Evolutionary conservation across 1,140 invertebrate species (phyloP), one percentile per base, ranked within the genome.

Genomic region (Trichonephila clavipes): DNA sequence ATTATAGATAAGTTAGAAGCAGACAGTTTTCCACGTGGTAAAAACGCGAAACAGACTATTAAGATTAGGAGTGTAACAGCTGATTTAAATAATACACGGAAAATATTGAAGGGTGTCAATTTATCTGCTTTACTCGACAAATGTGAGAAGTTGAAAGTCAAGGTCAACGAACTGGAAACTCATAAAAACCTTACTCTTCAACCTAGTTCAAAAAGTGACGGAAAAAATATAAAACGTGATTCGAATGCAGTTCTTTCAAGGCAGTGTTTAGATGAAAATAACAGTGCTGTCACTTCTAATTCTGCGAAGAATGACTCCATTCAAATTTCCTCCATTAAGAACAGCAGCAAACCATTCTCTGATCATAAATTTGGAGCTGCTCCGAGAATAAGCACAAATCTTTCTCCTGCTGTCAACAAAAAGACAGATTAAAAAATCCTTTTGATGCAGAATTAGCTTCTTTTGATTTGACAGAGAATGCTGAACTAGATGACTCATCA

Each of bases 121-220:
- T 59, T 94, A 12, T 69, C 61, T 1, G 28, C 28, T 16, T 69
- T 94, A 18, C 93, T 77, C 5, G 93, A 94, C 21, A 90, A 69
- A 61, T 88, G 93, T 14, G 77, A n/a, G 6, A 66, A 58, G 59
- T 40, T 94, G 10, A 85, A 69, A 40, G 40, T 86, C 7, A 34
- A 69, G 14, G 61, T 94, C 0, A 19, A 66, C 19, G 87, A 94
- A 6, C 85, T 94, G 14, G 88, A 89, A 69, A 34, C 7, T 19
- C 40, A 90, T 7, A 18, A 85, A 58, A 12, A 12, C 6, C 40
- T 94, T 14, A 83, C 85, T 6, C 21, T 90, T 12, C 24, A 90
- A 90, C 7, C 6, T 24, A 16, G 8, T 18, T 64, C 58, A 8
- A 24, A 40, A 44, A 16, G 14, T 28, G 8, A 44, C 16, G n/a